Base-by-base conservation (phyloP, 2,113 vertebrate species). In the Neoarius graeffei region DNA sequence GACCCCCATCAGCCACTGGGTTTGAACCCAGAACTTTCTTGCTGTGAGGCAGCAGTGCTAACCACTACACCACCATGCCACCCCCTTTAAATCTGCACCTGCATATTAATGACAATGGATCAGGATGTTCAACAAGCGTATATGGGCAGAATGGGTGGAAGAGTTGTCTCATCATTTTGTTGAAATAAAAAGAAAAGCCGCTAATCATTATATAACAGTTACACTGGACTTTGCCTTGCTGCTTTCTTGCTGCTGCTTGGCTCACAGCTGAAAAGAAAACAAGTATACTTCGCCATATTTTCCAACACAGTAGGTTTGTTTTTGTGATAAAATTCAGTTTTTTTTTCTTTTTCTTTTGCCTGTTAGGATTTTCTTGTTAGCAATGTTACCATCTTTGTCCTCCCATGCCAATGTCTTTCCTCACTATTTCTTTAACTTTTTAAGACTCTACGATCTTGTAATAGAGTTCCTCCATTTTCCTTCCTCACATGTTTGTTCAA, bases 401-500 rank as follows among this genome's bases (percentile, higher is more conserved):
- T 74, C 20, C 48, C 48, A 52, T 77, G 74, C 20, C 13, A 77
- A 77, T 5, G 1, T 11, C 71, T 50, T 17, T 30, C 35, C 19
- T 74, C 7, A 2, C 10, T 15, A 7, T 50, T 82, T 60, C 71
- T 60, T 85, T 60, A 60, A 76, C 11, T 35, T 48, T 62, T n/a
- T 48, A 48, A 20, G 48, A 17, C n/a, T 60, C 54, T 56, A 13
- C 50, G 10, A 5, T 56, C 8, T 71, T 42, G 27, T n/a, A 57
- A 73, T 42, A 42, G 42, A 35, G 35, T 79, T 20, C 80, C 30
- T 30, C 13, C 7, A 42, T 57, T 25, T 64, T 62, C 54, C 7
- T 7, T 20, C 13, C 20, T 30, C 42, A 42, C 57, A 67, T 82
- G 83, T 76, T 83, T 88, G 73, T 69, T 27, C 56, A 66, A 73